A percentile compares a stretch with the other conserved stretches of the same genome.
phyloP scores from a whole-genome alignment of 1,140 invertebrate genomes.

The Ericerus pela region DNA sequence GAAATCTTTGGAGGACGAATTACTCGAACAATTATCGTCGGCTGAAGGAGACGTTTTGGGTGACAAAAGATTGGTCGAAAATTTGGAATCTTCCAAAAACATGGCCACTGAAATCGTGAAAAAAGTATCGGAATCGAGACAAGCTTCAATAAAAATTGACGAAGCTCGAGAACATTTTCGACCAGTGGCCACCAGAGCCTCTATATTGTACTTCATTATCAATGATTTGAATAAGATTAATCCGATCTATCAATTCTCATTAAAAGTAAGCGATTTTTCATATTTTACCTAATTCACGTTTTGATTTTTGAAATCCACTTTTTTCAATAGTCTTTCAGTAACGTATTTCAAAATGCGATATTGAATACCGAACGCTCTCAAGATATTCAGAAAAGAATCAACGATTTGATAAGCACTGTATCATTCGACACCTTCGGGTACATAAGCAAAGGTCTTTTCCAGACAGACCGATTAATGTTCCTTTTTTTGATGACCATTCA shows the following conservation, averaged over 20 bases:
- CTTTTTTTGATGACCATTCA: conserved; percentile 74
- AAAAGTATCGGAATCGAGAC: conserved; percentile 69
- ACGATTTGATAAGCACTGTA: conserved; percentile 71
- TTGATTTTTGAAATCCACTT: conserved; percentile 6
- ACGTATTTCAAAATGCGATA: conserved; percentile 82
- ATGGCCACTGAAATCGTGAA: conserved; percentile 79
- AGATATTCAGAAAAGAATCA: conserved; percentile 51
- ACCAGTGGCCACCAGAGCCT: conserved; percentile 67
- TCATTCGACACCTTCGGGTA: conserved; percentile 76
- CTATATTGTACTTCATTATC: conserved; percentile 84
- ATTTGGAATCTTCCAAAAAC: conserved; percentile 83
- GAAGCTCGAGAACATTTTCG: conserved; percentile 78
- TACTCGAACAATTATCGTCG: conserved; percentile 68
- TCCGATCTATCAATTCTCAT: conserved; percentile 89
- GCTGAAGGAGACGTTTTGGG: conserved; percentile 72
- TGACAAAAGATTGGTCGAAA: conserved; percentile 77
- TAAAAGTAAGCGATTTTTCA: conserved; percentile 44
- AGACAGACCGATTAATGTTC: conserved; percentile 84
- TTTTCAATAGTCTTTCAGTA: conserved; percentile 62
- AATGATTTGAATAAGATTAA: conserved; percentile 89
- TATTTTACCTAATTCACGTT: not conserved
- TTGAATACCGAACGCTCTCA: conserved; percentile 49
- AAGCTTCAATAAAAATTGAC: conserved; percentile 76
- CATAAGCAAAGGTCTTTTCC: conserved; percentile 79
- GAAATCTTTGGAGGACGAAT: conserved; percentile 77